These are phyloP conservation scores for Oenanthe melanoleuca DNA, from an alignment of 2,113 vertebrate species.

Conservation along the genomic window DNA sequence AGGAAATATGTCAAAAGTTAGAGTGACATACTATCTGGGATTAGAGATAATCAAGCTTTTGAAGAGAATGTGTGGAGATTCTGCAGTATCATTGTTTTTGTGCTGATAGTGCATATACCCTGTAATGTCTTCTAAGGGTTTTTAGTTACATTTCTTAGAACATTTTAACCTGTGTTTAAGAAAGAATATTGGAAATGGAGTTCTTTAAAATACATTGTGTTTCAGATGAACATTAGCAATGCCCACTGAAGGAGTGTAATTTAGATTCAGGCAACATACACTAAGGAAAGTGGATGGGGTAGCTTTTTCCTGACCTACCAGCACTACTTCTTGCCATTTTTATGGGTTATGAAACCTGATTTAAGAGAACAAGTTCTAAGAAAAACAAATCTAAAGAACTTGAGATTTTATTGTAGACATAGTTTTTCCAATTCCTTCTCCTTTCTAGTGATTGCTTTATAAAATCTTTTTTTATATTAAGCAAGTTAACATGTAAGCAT, in stretches of 20 bases:
- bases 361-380: neutral
- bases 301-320: neutral
- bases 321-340: neutral
- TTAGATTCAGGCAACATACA: neutral
- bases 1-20: neutral
- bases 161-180: neutral
- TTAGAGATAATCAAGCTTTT: neutral
- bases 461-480: neutral
- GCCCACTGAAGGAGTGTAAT: neutral
- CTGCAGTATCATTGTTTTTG: neutral
- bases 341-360: neutral
- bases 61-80: neutral
- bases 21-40: rapidly evolving
- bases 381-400: neutral
- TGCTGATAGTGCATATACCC: neutral
- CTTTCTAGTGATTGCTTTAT: neutral
- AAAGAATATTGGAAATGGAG: neutral
- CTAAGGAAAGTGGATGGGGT: neutral
- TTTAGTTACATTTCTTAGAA: neutral
- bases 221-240: neutral
- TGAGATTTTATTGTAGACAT: neutral
- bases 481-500: neutral
- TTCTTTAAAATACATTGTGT: neutral
- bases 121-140: neutral
- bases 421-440: neutral